Conservation (phyloP, 2,888 invertebrate species). For the Dysmachus trigonus region DNA sequence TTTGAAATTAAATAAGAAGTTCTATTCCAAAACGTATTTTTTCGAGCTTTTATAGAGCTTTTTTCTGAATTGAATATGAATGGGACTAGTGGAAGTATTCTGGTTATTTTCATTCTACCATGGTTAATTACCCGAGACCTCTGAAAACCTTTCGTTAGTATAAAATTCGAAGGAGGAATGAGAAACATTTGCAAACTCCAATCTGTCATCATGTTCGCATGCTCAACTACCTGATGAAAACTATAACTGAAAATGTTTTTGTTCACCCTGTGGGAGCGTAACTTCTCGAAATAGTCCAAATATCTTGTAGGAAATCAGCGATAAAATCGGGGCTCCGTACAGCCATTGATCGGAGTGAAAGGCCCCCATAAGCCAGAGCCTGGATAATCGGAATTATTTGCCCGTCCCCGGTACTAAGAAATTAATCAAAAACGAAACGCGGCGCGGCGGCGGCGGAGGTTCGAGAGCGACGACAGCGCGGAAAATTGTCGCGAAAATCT, state of each 20-base stretch:
- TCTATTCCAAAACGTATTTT: too few species aligned
- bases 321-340: not conserved
- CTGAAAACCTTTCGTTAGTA: not conserved
- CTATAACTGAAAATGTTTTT: not conserved
- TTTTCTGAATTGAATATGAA: too few species aligned
- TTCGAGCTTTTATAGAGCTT: too few species aligned
- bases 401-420: not conserved
- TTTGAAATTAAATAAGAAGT: too few species aligned
- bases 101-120: not conserved
- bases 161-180: not conserved
- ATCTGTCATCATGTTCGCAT: not conserved
- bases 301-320: conserved; percentile 31
- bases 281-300: not conserved
- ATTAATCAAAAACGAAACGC: conserved; percentile 35
- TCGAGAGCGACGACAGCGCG: not conserved
- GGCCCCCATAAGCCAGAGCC: not conserved
- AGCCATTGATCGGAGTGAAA: conserved; percentile 4
- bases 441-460: not conserved
- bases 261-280: not conserved
- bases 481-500: conserved; percentile 37
- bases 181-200: not conserved
- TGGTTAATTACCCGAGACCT: not conserved
- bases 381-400: not conserved
- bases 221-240: not conserved
- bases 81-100: too few species aligned